Evolutionary conservation across 92 coral and sea anemone genomes (phyloP).

Genomic region (Galaxea fascicularis): DNA sequence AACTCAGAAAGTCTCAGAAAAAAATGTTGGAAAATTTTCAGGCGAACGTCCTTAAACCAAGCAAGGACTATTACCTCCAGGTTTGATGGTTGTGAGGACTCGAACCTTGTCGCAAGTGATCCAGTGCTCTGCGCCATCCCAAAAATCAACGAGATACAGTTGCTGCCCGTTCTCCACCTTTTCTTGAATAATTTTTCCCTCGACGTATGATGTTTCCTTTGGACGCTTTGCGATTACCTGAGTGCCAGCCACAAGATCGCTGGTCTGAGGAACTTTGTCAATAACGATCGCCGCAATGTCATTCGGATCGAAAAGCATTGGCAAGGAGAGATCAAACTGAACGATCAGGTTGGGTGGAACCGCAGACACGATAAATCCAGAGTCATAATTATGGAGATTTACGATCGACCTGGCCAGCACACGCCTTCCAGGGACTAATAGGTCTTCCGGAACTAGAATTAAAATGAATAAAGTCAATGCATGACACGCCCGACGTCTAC

Average conservation of each 20-base stretch:
- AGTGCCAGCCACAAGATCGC: conserved; percentile 71
- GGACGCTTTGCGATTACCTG: conserved; percentile 77
- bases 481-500: background rate
- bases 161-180: conserved; percentile 60
- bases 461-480: background rate
- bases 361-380: conserved; percentile 68
- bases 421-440: conserved; percentile 87
- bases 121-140: conserved; percentile 80
- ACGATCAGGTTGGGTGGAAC: conserved; percentile 59
- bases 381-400: conserved; percentile 67
- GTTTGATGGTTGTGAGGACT: conserved; percentile 70
- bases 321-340: conserved; percentile 66
- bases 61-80: conserved; percentile 67
- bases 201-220: conserved; percentile 48
- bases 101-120: conserved; percentile 63
- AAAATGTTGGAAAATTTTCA: too few relatives aligned
- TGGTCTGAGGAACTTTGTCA: conserved; percentile 73
- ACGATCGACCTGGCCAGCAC: conserved; percentile 77
- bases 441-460: conserved; percentile 79
- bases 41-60: too few relatives aligned
- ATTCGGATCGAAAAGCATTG: conserved; percentile 72
- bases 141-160: conserved; percentile 68
- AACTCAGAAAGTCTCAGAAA: too few relatives aligned
- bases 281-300: conserved; percentile 86
- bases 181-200: conserved; percentile 56